Base-by-base conservation (phyloP, 2,888 invertebrate species). In the Chymomyza amoena region DNA sequence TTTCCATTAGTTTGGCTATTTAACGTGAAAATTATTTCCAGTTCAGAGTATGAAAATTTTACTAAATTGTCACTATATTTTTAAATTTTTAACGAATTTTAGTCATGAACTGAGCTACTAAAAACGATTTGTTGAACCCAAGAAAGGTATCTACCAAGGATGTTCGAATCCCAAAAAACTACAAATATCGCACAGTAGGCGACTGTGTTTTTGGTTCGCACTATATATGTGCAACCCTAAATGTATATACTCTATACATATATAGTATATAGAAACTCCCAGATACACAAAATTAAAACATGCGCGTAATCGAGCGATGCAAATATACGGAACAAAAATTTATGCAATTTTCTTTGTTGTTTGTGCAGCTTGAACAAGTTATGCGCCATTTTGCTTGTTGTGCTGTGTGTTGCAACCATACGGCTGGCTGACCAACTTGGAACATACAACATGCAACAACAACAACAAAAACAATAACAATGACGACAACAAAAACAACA, bases 361-460 rank as follows among this genome's bases (percentile, higher is more conserved):
- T 61, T 50, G 32, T 60, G 60, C 60, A 36, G 60, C 25, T 20
- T 63, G 70, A 57, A 66, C 75, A 63, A 78, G 80, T 75, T 78
- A 75, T 79, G 77, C 80, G 78, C 79, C 77, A 79, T 78, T 78
- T 78, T 69, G 74, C 18, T 32, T 57, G n/a, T n/a, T n/a, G 57
- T 57, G 18, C 20, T 79, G 78, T 79, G n/a, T n/a, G 25, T 36
- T 10, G 36, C 39, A 54, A 67, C 39, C 39, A 45, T 45, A 45
- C 13, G 39, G 39, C 13, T n/a, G n/a, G n/a, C n/a, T 45, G 39
- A 15, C 13, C 39, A 45, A 45, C 39, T 45, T 45, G 39, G 39
- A 6, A 45, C 39, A 36, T 36, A 36, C 36, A 36, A 64, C 13
- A 7, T 39, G 39, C 61, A 61, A 61, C 45, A 13, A 45, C 45